These are phyloP conservation scores for Cryptus armator DNA, from an alignment of 2,888 invertebrate genomes.

Conservation along the genomic window DNA sequence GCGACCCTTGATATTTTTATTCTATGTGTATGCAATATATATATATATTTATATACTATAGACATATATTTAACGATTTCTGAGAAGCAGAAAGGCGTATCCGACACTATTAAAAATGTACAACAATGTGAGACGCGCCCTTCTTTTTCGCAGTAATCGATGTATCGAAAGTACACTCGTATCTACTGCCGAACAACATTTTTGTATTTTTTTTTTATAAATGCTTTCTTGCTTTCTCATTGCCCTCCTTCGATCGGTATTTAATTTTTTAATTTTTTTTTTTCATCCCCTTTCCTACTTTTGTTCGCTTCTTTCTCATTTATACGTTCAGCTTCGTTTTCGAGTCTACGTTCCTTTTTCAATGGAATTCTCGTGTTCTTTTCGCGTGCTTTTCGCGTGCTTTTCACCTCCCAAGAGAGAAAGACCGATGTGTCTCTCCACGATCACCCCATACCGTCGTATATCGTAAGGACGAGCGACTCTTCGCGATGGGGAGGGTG, in stretches of 20 bases:
- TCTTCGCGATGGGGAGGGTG: neutral
- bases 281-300: neutral
- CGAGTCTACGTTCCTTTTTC: neutral
- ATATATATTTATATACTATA: too few species aligned
- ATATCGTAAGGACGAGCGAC: neutral
- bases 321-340: neutral
- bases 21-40: neutral
- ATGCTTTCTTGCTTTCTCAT: too few species aligned
- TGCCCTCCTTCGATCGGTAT: neutral
- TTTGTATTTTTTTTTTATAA: too few species aligned
- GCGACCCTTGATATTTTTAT: neutral
- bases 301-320: neutral
- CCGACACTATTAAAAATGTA: too few species aligned
- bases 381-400: neutral
- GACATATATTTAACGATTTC: too few species aligned
- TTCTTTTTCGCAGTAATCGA: too few species aligned
- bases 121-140: too few species aligned
- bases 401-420: neutral
- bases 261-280: neutral
- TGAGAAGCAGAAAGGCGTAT: too few species aligned
- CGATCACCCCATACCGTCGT: neutral
- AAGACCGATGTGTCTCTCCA: neutral
- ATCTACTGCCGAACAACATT: too few species aligned
- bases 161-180: too few species aligned
- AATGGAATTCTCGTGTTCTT: neutral